A percentile compares a stretch with the other conserved stretches of the same genome.
These are phyloP conservation scores for Rhinolophus ferrumequinum DNA, from an alignment of 2,113 vertebrate genomes.

Conservation along the genomic window DNA sequence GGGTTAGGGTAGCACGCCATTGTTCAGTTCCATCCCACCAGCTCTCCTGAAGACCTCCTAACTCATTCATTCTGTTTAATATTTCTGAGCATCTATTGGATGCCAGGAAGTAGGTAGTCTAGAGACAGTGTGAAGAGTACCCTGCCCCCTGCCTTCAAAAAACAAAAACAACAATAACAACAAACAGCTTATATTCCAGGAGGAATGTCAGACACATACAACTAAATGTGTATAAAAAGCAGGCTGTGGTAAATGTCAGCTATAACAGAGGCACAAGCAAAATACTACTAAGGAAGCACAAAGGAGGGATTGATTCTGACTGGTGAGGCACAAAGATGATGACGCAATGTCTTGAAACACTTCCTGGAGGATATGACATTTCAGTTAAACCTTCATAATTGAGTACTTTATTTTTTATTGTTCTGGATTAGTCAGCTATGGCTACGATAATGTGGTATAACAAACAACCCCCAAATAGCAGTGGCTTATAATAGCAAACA, in stretches of 20 bases:
- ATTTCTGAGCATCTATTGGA: not conserved
- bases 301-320: slow-evolving; percentile 2
- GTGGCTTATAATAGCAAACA: not conserved
- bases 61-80: not conserved
- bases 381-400: slow-evolving; percentile 6
- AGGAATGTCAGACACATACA: slow-evolving; percentile 1
- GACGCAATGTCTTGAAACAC: not conserved
- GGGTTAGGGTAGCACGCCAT: not conserved
- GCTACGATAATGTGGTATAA: not conserved
- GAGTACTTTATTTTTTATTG: not conserved
- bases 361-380: not conserved
- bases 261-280: not conserved
- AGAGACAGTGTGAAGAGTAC: not conserved
- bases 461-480: slow-evolving; percentile 22
- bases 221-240: not conserved
- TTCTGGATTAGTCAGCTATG: not conserved
- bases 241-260: not conserved
- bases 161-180: not conserved
- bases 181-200: not conserved
- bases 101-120: not conserved
- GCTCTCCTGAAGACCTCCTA: not conserved
- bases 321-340: not conserved
- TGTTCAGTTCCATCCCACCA: not conserved
- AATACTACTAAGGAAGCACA: not conserved
- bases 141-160: not conserved